Percentiles rank a stretch among this genome's conserved stretches.
Evolutionary conservation across 2,888 invertebrate genomes (phyloP).

Genomic region (Plagiodera versicolora): DNA sequence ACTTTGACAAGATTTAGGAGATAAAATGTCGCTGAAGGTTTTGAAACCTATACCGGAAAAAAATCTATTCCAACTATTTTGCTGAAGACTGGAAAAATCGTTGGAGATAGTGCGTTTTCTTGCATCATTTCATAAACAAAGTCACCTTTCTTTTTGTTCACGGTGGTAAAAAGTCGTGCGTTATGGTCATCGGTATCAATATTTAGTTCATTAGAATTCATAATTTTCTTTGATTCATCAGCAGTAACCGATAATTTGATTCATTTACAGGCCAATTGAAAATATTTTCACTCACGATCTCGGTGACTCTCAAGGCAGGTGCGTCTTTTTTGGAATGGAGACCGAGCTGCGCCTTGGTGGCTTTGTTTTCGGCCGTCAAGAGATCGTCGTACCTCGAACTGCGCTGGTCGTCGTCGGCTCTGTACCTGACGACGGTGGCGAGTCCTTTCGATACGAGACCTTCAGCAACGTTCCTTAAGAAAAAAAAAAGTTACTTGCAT

Average conservation of each 20-base stretch:
- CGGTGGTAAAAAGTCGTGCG: too few species aligned
- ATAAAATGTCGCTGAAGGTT: too few species aligned
- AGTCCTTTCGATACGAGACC: slow-evolving; percentile 89
- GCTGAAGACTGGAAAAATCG: background rate
- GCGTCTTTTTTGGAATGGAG: slow-evolving; percentile 87
- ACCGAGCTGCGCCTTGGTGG: slow-evolving; percentile 81
- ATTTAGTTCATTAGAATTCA: too few species aligned
- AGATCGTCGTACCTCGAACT: slow-evolving; percentile 92
- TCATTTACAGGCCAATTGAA: too few species aligned
- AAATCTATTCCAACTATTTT: slow-evolving; percentile 38
- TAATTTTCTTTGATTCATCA: too few species aligned
- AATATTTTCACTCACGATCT: slow-evolving; percentile 63
- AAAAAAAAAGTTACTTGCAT: slow-evolving; percentile 13
- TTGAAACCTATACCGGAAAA: too few species aligned
- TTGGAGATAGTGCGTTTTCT: too few species aligned
- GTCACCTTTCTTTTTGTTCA: too few species aligned
- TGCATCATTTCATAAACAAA: too few species aligned
- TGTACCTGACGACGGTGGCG: slow-evolving; percentile 89
- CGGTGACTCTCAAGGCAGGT: slow-evolving; percentile 82
- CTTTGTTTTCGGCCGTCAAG: slow-evolving; percentile 90
- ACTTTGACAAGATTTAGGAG: too few species aligned
- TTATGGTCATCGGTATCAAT: too few species aligned
- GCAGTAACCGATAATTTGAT: too few species aligned
- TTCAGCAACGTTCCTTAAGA: slow-evolving; percentile 85
- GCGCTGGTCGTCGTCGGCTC: slow-evolving; percentile 94